Conservation (phyloP, 2,888 invertebrate genomes). For the Spialia ferax region DNA sequence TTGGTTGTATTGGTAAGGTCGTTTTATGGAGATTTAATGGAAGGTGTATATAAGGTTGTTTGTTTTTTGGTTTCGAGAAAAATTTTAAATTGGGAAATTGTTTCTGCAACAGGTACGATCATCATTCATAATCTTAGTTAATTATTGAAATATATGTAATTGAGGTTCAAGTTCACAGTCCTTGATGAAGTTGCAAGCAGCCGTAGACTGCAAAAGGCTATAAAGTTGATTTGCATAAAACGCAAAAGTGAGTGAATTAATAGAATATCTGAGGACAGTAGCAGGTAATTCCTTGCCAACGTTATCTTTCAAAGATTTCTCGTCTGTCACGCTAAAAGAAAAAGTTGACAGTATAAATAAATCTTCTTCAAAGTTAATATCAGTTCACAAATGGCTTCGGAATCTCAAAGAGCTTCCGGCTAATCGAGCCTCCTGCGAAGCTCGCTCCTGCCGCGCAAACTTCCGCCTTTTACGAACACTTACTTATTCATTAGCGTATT, state of each 20-base stretch:
- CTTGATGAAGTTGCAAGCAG: no score
- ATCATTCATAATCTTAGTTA: no score
- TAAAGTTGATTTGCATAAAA: no score
- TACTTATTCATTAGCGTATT: conserved; percentile 35
- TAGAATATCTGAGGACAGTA: no score
- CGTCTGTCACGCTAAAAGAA: not conserved
- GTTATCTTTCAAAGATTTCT: not conserved
- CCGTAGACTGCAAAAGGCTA: not conserved
- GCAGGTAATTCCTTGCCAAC: not conserved
- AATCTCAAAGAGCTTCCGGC: conserved; percentile 16
- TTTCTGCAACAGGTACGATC: no score
- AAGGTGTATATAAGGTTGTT: no score
- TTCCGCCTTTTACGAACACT: conserved; percentile 34
- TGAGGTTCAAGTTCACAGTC: no score
- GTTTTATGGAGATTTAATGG: not conserved
- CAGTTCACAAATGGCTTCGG: conserved; percentile 6
- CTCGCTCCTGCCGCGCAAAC: conserved; percentile 19
- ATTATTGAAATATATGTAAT: no score
- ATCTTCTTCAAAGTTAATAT: conserved; percentile 1
- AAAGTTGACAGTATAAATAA: not conserved
- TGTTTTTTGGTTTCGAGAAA: no score
- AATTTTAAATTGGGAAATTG: no score
- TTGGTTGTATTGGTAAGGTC: not conserved
- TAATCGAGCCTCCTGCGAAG: conserved; percentile 33
- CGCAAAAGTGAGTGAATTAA: no score